phyloP scores from a whole-genome alignment of 2,888 invertebrate species.

The Timandra comae region DNA sequence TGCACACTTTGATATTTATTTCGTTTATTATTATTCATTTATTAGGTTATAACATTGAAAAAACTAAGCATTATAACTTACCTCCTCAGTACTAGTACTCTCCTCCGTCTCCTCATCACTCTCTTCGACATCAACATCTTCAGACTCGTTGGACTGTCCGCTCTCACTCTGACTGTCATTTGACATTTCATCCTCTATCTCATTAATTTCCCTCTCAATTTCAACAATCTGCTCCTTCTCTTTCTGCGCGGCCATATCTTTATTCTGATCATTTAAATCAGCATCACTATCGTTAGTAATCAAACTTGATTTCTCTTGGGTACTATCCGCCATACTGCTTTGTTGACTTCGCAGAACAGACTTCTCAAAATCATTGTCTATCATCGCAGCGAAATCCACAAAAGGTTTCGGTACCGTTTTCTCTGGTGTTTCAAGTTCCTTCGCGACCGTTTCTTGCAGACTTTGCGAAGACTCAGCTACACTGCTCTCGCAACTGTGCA shows the following conservation, averaged over 20 bases:
- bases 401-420: conserved; percentile 26
- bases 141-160: conserved; percentile 18
- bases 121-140: conserved; percentile 18
- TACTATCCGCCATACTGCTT: conserved; percentile 39
- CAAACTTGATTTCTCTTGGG: conserved; percentile 43
- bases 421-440: conserved; percentile 18
- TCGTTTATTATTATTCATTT: no score
- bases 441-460: conserved; percentile 23
- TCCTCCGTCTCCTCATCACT: conserved; percentile 19
- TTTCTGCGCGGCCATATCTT: conserved; percentile 39
- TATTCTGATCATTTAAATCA: conserved; percentile 35
- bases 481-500: conserved; percentile 45
- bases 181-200: conserved; percentile 59
- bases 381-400: conserved; percentile 31
- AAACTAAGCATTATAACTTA: conserved; percentile 10
- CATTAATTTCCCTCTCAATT: conserved; percentile 64
- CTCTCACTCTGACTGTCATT: conserved; percentile 32
- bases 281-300: conserved; percentile 64
- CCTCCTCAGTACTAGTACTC: conserved; percentile 20
- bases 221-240: conserved; percentile 61
- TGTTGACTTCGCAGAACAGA: conserved; percentile 47
- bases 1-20: no score
- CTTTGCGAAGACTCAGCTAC: conserved; percentile 33
- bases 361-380: conserved; percentile 44
- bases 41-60: no score